Percentiles rank a stretch among this genome's conserved stretches.
Evolutionary conservation across 2,888 invertebrate species (phyloP).

Genomic region (Odontothrips loti): DNA sequence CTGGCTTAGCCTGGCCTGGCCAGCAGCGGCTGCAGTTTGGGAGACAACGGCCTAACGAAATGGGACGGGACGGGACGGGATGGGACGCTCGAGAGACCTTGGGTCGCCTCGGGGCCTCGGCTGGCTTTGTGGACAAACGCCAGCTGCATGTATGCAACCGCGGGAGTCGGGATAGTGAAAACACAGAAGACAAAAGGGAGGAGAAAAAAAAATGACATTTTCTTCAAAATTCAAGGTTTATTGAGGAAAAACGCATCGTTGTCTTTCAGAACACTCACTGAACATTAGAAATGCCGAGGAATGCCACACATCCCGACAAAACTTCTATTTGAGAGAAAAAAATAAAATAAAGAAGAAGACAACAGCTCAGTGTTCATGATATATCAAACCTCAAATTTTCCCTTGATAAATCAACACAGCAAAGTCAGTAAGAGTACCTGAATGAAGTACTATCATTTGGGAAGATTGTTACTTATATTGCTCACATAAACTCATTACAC

Average conservation of each 20-base stretch:
- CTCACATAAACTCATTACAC: constrained; percentile 5
- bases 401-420: constrained; percentile 26
- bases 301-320: neutral
- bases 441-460: constrained; percentile 26
- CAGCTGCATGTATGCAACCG: neutral
- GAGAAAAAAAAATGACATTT: neutral
- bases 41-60: too few relatives aligned
- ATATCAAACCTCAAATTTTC: constrained; percentile 15
- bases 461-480: constrained; percentile 25
- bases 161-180: neutral
- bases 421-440: constrained; percentile 26
- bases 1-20: too few relatives aligned
- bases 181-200: neutral
- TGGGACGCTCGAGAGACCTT: too few relatives aligned
- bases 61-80: too few relatives aligned
- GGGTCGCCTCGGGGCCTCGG: too few relatives aligned
- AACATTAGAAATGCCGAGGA: neutral
- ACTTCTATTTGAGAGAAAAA: constrained; percentile 9
- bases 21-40: too few relatives aligned
- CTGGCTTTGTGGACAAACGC: neutral
- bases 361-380: neutral
- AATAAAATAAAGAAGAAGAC: neutral
- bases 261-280: constrained; percentile 22
- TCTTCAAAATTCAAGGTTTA: constrained; percentile 27
- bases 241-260: constrained; percentile 17